Evolutionary conservation across 2,888 invertebrate species (phyloP), one percentile per base, ranked within the genome.

Genomic region (Drosophila maculinotata): DNA sequence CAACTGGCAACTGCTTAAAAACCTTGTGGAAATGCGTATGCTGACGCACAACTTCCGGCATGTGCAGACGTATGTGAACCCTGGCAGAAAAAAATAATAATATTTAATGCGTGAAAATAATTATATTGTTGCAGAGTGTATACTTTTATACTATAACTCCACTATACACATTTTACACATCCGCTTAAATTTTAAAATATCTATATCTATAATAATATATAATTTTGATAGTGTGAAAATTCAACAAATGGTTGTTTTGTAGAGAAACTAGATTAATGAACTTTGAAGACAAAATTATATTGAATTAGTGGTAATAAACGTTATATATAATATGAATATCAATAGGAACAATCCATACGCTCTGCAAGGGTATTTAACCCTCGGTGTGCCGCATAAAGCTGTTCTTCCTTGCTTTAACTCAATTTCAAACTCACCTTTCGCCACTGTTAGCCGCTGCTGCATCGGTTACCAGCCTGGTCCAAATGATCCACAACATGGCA

Each of bases 61-160:
- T 88, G 49, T 89, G 89, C 15, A 90, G 73, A 30, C 90, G 89
- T 36, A 90, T 90, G 66, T 90, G 89, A 2, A 90, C 89, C 53
- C 89, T 90, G 57, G 0, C 33, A 28, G 30, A 25, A 17, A 38
- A 2, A 14, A 10, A 26, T 8, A 25, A 38, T 15, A 9, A 25
- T 38, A 17, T 38, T 36, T 51, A 20, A 23, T 25, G 14, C 8
- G 10, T 23, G 10, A 14, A 23, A 14, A 12, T 26, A 42, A 42
- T n/a, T n/a, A n/a, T n/a, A n/a, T n/a, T n/a, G n/a, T n/a, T n/a
- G n/a, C n/a, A n/a, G n/a, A n/a, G n/a, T n/a, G n/a, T n/a, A n/a
- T n/a, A n/a, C n/a, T n/a, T n/a, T n/a, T n/a, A n/a, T n/a, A n/a
- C n/a, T n/a, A n/a, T n/a, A n/a, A n/a, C n/a, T n/a, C n/a, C n/a